These are phyloP conservation scores for Schrankia costaestrigalis DNA, from an alignment of 2,888 invertebrate genomes.

Conservation along the genomic window DNA sequence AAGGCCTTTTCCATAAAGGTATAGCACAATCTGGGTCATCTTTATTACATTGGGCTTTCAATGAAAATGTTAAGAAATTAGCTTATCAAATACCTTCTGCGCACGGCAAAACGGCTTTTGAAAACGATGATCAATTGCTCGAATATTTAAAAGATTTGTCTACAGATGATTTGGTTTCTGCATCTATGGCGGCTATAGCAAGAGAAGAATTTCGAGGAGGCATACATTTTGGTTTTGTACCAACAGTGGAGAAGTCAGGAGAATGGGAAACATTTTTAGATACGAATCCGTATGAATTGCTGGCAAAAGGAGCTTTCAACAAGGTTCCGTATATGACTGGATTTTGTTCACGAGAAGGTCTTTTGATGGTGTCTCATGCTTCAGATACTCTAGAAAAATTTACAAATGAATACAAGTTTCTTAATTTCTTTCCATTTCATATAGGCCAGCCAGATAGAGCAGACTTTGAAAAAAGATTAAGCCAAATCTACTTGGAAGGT, in stretches of 20 bases:
- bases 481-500: constrained; percentile 68
- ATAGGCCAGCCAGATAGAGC: constrained; percentile 39
- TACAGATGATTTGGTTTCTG: constrained; percentile 48
- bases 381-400: constrained; percentile 36
- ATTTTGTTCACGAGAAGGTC: constrained; percentile 69
- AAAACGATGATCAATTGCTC: constrained; percentile 46
- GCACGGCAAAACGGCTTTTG: constrained; percentile 40
- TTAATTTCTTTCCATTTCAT: constrained; percentile 53
- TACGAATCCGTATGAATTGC: constrained; percentile 57
- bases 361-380: constrained; percentile 46
- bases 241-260: constrained; percentile 61
- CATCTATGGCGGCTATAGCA: constrained; percentile 43
- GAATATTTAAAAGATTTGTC: constrained; percentile 53
- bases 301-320: constrained; percentile 60
- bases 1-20: constrained; percentile 76
- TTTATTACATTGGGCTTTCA: constrained; percentile 71
- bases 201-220: constrained; percentile 51
- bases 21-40: constrained; percentile 79
- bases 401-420: constrained; percentile 45
- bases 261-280: constrained; percentile 70
- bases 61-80: constrained; percentile 46
- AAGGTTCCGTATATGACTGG: constrained; percentile 76
- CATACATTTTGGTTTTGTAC: constrained; percentile 72
- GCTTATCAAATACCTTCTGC: constrained; percentile 50
- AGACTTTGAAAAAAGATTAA: constrained; percentile 49